Evolutionary conservation across 2,113 vertebrate species (phyloP).

Genomic region (Ochotona curzoniae): DNA sequence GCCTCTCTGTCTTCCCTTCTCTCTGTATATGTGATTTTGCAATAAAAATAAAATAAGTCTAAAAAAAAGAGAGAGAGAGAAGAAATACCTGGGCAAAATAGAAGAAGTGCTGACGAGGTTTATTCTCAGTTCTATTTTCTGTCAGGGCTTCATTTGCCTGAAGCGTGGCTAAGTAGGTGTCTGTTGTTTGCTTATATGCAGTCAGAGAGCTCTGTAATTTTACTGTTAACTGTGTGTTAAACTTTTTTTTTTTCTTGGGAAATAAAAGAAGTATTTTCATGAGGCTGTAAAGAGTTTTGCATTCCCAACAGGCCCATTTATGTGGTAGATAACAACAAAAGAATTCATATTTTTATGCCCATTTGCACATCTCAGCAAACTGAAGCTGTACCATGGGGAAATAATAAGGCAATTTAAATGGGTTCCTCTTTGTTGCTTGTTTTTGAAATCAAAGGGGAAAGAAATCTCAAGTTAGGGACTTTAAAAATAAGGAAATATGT

Average conservation of each 20-base stretch:
- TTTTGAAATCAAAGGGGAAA: slow-evolving; percentile 32
- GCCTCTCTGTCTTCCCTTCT: too few species aligned
- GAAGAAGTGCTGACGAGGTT: neutral
- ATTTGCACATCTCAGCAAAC: neutral
- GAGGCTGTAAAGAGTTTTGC: neutral
- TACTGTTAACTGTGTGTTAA: slow-evolving; percentile 9
- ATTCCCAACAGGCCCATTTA: neutral
- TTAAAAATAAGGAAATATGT: neutral
- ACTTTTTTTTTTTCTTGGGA: slow-evolving; percentile 33
- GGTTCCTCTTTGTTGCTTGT: slow-evolving; percentile 34
- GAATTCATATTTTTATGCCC: neutral
- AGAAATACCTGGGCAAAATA: slow-evolving; percentile 7
- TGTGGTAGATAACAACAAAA: neutral
- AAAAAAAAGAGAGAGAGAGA: neutral
- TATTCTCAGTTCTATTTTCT: slow-evolving; percentile 22
- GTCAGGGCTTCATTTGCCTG: neutral
- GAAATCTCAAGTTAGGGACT: neutral
- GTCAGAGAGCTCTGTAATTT: slow-evolving; percentile 27
- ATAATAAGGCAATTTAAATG: neutral
- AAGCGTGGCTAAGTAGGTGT: neutral
- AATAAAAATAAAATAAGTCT: too few species aligned
- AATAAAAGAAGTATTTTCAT: neutral
- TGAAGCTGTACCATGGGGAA: neutral
- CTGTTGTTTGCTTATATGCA: neutral
- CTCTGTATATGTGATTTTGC: too few species aligned